phyloP scores from a whole-genome alignment of 2,113 vertebrate species.

The Nycticryphes semicollaris region DNA sequence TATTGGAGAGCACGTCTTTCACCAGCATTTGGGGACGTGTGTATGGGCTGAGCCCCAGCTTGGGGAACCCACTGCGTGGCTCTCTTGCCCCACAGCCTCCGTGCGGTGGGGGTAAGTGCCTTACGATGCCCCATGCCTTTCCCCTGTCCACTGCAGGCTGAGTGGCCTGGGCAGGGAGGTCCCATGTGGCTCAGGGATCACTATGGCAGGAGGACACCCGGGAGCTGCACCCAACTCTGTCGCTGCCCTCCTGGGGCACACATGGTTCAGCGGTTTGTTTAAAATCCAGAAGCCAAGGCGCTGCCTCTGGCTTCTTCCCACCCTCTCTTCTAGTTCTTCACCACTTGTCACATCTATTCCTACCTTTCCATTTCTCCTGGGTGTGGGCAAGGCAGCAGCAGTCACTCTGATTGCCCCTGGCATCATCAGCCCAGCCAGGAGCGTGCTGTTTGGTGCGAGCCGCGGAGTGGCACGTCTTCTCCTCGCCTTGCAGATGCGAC shows the following conservation, averaged over 20 bases:
- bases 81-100: not conserved
- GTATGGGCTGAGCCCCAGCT: not conserved
- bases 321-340: not conserved
- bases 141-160: not conserved
- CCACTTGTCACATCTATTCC: not conserved
- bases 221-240: no score
- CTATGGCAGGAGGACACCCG: not conserved
- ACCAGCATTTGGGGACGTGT: not conserved
- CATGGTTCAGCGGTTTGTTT: not conserved
- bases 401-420: not conserved
- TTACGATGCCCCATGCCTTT: not conserved
- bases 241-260: not conserved
- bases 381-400: not conserved
- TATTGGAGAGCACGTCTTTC: not conserved
- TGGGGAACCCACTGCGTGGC: accelerated
- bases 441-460: accelerated
- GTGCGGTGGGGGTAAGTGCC: not conserved
- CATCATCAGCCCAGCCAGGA: accelerated
- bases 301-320: not conserved
- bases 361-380: accelerated
- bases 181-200: not conserved
- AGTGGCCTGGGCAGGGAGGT: no score
- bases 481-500: not conserved
- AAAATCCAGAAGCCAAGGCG: not conserved
- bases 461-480: not conserved